Conservation (phyloP, 2,797 vertebrate species). For the Scarus forsteni region DNA sequence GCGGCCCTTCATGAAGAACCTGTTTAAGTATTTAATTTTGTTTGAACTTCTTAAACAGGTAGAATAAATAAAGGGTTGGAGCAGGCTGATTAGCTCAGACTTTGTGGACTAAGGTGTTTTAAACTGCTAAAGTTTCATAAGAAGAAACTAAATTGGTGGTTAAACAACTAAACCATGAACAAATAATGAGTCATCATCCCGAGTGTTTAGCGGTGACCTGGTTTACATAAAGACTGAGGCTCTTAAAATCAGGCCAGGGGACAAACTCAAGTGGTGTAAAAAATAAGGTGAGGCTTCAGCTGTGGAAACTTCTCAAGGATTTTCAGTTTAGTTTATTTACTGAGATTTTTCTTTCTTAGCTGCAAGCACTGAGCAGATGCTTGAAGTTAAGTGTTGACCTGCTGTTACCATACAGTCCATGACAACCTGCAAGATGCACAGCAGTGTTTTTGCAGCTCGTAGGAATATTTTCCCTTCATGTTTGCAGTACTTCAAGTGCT, state of each 20-base stretch:
- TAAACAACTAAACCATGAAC: background rate
- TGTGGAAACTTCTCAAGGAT: slow-evolving; percentile 17
- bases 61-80: slow-evolving; percentile 6
- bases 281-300: slow-evolving; percentile 7
- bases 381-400: slow-evolving; percentile 6
- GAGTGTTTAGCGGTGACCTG: slow-evolving; percentile 2
- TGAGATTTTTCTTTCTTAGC: slow-evolving; percentile 31
- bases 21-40: slow-evolving; percentile 10
- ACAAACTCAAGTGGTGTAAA: slow-evolving; percentile 4
- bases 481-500: slow-evolving; percentile 22
- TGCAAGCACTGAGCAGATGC: slow-evolving; percentile 37
- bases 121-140: background rate
- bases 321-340: slow-evolving; percentile 25
- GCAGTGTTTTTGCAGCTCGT: slow-evolving; percentile 21
- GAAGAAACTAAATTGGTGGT: background rate
- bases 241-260: slow-evolving; percentile 7
- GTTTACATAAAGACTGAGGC: slow-evolving; percentile 14
- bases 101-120: background rate
- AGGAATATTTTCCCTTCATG: slow-evolving; percentile 25
- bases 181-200: slow-evolving; percentile 4
- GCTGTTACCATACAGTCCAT: slow-evolving; percentile 37
- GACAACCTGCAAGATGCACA: slow-evolving; percentile 48
- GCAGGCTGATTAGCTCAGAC: background rate
- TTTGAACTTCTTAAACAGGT: slow-evolving; percentile 8
- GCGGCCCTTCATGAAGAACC: background rate